Conservation (phyloP, 1,140 invertebrate genomes). For the Euwallacea similis region DNA sequence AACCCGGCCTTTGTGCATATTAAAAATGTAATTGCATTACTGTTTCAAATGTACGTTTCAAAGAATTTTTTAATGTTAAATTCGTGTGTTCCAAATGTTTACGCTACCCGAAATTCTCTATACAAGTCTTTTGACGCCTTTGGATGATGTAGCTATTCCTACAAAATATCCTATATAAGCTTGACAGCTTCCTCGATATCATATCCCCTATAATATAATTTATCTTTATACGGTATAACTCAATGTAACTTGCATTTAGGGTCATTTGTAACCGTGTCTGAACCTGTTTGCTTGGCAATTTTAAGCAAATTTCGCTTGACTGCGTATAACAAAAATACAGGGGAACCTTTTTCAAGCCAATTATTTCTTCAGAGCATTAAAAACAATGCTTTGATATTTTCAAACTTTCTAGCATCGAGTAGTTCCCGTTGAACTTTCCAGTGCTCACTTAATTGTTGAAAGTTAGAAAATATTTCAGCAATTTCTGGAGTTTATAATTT, state of each 20-base stretch:
- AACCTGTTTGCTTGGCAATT: not conserved
- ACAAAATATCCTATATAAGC: no score
- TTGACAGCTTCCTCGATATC: not conserved
- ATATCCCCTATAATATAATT: not conserved
- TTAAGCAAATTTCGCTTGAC: no score
- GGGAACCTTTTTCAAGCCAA: no score
- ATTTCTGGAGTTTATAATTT: not conserved
- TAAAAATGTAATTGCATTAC: not conserved
- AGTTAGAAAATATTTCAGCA: not conserved
- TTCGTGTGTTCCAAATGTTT: not conserved
- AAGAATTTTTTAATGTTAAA: not conserved
- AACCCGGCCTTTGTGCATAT: not conserved
- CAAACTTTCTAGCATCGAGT: not conserved
- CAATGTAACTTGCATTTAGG: constrained; percentile 10
- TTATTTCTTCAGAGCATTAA: not conserved
- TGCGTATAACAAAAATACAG: no score
- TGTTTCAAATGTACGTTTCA: not conserved
- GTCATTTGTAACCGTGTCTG: constrained; percentile 11
- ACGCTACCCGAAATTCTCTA: not conserved
- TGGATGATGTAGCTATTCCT: no score
- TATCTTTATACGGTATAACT: constrained; percentile 11
- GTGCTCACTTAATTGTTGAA: not conserved
- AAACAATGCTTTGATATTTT: no score
- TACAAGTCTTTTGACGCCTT: no score
- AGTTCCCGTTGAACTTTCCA: not conserved